Conservation (phyloP, 37 sponge, comb jelly and placozoan genomes). For the Beroe ovata region DNA sequence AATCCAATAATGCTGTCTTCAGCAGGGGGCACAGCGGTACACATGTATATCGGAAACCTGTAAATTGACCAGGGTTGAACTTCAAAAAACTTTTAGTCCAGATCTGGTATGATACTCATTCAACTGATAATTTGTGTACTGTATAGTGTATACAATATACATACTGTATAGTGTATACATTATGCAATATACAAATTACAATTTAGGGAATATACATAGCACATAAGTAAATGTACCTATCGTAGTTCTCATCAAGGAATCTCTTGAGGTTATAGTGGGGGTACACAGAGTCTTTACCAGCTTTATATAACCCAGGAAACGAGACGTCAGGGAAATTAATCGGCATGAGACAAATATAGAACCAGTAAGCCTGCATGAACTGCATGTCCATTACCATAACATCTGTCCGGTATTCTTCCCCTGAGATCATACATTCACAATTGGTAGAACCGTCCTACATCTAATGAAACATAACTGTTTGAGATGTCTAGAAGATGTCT, state of each 20-base stretch:
- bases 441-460: too few relatives aligned
- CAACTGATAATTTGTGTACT: too few relatives aligned
- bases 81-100: too few relatives aligned
- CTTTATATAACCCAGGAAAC: constrained; percentile 51
- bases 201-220: background rate
- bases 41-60: constrained; percentile 47
- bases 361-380: constrained; percentile 68
- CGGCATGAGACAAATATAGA: constrained; percentile 51
- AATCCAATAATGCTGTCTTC: constrained; percentile 22
- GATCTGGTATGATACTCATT: too few relatives aligned
- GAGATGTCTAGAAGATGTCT: too few relatives aligned
- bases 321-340: constrained; percentile 61
- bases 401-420: constrained; percentile 55
- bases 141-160: too few relatives aligned
- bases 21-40: background rate
- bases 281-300: constrained; percentile 14
- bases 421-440: too few relatives aligned
- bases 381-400: constrained; percentile 68
- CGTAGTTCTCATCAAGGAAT: constrained; percentile 38
- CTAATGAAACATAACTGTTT: too few relatives aligned
- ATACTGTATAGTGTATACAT: too few relatives aligned
- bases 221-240: background rate
- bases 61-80: too few relatives aligned
- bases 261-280: constrained; percentile 51
- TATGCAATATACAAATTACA: background rate